A percentile compares a stretch with the other conserved stretches of the same genome.
Evolutionary conservation across 2,113 vertebrate genomes (phyloP).

Genomic region (Globicephala melas): DNA sequence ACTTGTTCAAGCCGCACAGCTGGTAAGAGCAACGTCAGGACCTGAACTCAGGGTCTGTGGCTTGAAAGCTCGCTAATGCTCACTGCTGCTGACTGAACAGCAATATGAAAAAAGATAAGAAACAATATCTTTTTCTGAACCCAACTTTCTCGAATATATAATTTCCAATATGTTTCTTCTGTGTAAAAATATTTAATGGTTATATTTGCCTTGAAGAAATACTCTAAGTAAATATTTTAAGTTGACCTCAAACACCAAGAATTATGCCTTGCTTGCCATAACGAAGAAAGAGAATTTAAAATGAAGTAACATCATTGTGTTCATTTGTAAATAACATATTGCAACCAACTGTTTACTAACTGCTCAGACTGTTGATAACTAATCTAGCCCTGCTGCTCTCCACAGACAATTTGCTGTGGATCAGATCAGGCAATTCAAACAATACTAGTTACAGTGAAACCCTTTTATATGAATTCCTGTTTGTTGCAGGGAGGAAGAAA

Average conservation of each 20-base stretch:
- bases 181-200: not conserved
- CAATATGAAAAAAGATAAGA: not conserved
- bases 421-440: conserved; percentile 92
- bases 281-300: conserved; percentile 83
- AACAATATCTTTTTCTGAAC: not conserved
- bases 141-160: not conserved
- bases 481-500: conserved; percentile 67
- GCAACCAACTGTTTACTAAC: conserved; percentile 95
- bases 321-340: conserved; percentile 91
- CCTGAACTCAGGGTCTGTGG: not conserved
- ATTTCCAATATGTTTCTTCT: conserved; percentile 41
- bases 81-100: not conserved
- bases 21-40: not conserved
- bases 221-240: conserved; percentile 75
- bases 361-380: conserved; percentile 94
- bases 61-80: not conserved
- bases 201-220: conserved; percentile 61
- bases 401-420: conserved; percentile 93
- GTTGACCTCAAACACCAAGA: conserved; percentile 78
- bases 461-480: conserved; percentile 79
- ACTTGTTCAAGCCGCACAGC: not conserved
- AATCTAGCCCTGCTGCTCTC: conserved; percentile 91
- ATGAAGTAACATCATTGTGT: conserved; percentile 83
- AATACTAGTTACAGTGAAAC: conserved; percentile 87
- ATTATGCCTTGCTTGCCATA: conserved; percentile 76